Evolutionary conservation across 2,797 vertebrate species (phyloP), one percentile per base, ranked within the genome.

Genomic region (Phalloptychus januarius): DNA sequence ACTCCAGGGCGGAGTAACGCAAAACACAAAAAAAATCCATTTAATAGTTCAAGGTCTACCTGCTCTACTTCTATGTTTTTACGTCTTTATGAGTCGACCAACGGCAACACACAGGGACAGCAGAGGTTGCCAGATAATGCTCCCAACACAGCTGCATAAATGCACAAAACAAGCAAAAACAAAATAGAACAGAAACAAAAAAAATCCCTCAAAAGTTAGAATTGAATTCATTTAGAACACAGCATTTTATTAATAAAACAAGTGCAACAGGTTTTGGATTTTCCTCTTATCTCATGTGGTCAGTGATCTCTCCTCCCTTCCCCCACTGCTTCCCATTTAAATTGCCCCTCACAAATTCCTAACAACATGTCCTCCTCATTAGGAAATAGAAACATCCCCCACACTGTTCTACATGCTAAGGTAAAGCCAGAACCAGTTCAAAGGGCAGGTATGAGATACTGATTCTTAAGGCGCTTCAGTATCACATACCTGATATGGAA

Each of bases 91-190:
- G n/a, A 28, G 23, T 61, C 76, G 69, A 72, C 45, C 33, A 13
- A 65, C 56, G 65, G n/a, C 65, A 71, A 40, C 31, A 48, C 42
- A 25, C 8, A 16, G 12, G 10, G 23, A 31, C 16, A 1, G 50
- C 50, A n/a, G 36, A 50, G 78, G 78, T 74, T 79, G 77, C 78
- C 78, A 74, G 61, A 25, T 79, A 40, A 69, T 45, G 12, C 42
- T 56, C 46, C 33, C 46, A 54, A 52, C 44, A 76, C 10, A 50
- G 2, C 25, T 75, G 23, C 61, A 50, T 0, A 28, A 67, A 67
- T 70, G 40, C 40, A 42, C 40, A 5, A 11, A 23, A 12, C 7
- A 31, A 31, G 0, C 3, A 20, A 36, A 33, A 11, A 23, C 1
- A 18, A 61, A 33, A 33, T 31, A 18, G 28, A 1, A 58, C 12